Evolutionary conservation across 2,797 vertebrate species (phyloP).

Genomic region (Hipposideros larvatus): DNA sequence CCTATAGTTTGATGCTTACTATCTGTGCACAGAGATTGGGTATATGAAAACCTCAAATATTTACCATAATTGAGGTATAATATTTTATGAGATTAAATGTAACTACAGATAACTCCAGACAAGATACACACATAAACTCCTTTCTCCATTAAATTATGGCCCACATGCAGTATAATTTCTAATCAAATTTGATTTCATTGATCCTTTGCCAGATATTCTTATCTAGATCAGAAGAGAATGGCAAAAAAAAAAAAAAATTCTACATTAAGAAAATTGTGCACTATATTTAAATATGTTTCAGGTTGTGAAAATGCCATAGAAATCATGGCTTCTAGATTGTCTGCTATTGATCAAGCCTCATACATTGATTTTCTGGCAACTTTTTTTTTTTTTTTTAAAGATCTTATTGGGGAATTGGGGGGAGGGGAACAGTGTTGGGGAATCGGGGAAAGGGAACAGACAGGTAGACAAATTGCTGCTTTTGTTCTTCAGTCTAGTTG

Average conservation of each 20-base stretch:
- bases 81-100: slow-evolving; percentile 1
- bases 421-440: no score
- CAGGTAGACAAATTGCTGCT: no score
- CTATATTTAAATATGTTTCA: neutral
- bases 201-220: slow-evolving; percentile 19
- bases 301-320: slow-evolving; percentile 10
- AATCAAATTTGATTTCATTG: slow-evolving; percentile 32
- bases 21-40: neutral
- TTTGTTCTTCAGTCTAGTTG: no score
- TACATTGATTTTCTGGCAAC: neutral
- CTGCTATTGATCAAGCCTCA: neutral
- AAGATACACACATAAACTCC: slow-evolving; percentile 13
- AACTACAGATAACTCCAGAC: neutral
- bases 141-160: neutral
- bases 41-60: slow-evolving; percentile 35
- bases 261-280: neutral
- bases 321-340: neutral
- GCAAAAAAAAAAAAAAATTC: neutral
- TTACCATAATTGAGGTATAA: neutral
- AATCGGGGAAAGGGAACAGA: no score
- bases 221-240: neutral
- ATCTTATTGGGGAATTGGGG: no score
- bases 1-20: neutral
- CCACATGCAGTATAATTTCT: neutral
- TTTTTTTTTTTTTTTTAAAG: no score